These are phyloP conservation scores for Rhysida immarginata DNA, from an alignment of 1,140 invertebrate genomes.

Conservation along the genomic window DNA sequence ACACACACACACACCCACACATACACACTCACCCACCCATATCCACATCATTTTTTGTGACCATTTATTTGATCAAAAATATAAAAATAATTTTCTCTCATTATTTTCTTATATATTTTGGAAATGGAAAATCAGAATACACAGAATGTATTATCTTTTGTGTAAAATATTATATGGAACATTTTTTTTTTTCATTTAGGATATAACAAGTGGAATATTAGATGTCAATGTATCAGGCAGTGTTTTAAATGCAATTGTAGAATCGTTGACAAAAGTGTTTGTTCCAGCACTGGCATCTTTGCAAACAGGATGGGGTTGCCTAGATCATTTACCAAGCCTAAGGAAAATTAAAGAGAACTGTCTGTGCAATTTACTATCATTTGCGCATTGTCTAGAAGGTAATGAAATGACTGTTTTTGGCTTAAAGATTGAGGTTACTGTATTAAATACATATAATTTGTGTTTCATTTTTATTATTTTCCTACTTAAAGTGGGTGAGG, in stretches of 20 bases:
- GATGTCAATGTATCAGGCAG: not conserved
- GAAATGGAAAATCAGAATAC: too few relatives aligned
- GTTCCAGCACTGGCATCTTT: not conserved
- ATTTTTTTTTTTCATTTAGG: not conserved
- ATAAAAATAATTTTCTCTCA: too few relatives aligned
- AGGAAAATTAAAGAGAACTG: not conserved
- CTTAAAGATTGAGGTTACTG: not conserved
- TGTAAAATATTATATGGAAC: too few relatives aligned
- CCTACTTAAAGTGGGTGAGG: too few relatives aligned
- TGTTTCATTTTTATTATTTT: too few relatives aligned
- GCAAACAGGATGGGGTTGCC: not conserved
- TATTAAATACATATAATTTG: not conserved
- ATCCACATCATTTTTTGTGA: too few relatives aligned
- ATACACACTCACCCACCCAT: too few relatives aligned
- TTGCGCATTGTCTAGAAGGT: slow-evolving; percentile 2
- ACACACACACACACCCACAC: too few relatives aligned
- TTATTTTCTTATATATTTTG: too few relatives aligned
- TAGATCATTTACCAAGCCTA: not conserved
- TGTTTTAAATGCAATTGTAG: not conserved
- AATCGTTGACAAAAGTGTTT: not conserved
- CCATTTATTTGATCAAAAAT: too few relatives aligned
- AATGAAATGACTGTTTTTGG: not conserved
- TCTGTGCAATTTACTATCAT: not conserved
- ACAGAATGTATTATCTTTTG: too few relatives aligned
- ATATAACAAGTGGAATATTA: not conserved